Base-by-base conservation (phyloP, 2,888 invertebrate genomes). In the Campoplex capitator region DNA sequence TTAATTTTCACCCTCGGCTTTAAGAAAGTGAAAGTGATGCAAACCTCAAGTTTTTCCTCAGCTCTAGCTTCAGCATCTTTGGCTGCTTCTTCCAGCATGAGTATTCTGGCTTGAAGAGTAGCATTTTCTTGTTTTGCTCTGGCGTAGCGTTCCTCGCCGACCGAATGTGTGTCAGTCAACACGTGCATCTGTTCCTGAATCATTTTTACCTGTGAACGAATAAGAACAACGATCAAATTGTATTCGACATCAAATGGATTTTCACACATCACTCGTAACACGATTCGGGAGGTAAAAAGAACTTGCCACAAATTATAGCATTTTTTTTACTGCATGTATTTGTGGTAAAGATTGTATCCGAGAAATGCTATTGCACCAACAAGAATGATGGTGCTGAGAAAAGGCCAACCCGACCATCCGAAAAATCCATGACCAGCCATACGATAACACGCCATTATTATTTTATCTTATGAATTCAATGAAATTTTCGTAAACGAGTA, bases 111-210 rank as follows among this genome's bases (percentile, higher is more conserved):
- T 93, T 98, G 98, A 62, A 99, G 96, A 83, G 98, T 97, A 2
- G 98, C 98, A 96, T 98, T 98, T 95, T 99, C 98, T 84, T 98
- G 97, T 95, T 98, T 99, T 83, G 97, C 97, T 92, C 98, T 96
- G 81, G 97, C 97, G 94, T 98, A 98, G 89, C 98, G 96, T 94
- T 98, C 98, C 94, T 98, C 98, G 11, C 97, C 97, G 83, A 97
- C 97, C 91, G 96, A 97, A 92, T 98, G 98, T 76, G 97, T 97
- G 94, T 99, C 98, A 74, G 97, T 97, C 91, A 99, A 95, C 85
- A 97, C 97, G 88, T 97, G 97, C 95, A 99, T 97, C 95, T 99
- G 98, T 94, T 98, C 98, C 95, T 99, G 98, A 88, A 99, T 96
- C 92, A 98, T 96, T 95, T 98, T 97, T 93, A 99, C 97, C 98